Base-by-base conservation (phyloP, 2,113 vertebrate genomes). In the Ptyas mucosa region DNA sequence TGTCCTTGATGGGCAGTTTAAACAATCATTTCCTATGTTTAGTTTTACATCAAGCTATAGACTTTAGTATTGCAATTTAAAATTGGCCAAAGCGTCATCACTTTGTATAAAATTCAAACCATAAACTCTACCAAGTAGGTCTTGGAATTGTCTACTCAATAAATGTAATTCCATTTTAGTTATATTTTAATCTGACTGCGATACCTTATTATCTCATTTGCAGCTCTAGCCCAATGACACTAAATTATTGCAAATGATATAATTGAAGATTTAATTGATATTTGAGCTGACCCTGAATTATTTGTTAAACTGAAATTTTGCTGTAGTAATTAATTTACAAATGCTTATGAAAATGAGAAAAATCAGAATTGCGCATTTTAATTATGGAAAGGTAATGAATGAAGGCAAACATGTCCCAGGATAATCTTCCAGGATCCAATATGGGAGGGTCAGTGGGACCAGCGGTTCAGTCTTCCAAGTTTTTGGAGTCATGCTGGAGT, bases 271-370 rank as follows among this genome's bases (percentile, higher is more conserved):
- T 81, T 81, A 81, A 81, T 8, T 20, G 34, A 81, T 18, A 21
- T 39, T 81, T 81, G n/a, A 81, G 18, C 6, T 81, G 69, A 8
- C 15, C n/a, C 69, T 39, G 2, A 39, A 81, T 81, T 81, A 81
- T 81, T 20, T 39, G n/a, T 81, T 39, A 81, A 81, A 81, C 69
- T 81, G 69, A 81, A 18, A 34, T 81, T 8, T 81, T 81, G 69
- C 69, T 21, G 69, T 39, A 81, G 34, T 21, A 81, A 81, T 81
- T 54, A n/a, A 91, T 94, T 34, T 92, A 18, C 54, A n/a, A 43
- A 81, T 7, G 49, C 20, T 21, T 54, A 49, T n/a, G 49, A 91
- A 64, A 0, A 0, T 21, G 3, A 0, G 2, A 21, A 24, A 64
- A n/a, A 85, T 20, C 8, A 8, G 64, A 11, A 75, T 43, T 69